Evolutionary conservation across 2,888 invertebrate species (phyloP).

Genomic region (Drosophila borealis): DNA sequence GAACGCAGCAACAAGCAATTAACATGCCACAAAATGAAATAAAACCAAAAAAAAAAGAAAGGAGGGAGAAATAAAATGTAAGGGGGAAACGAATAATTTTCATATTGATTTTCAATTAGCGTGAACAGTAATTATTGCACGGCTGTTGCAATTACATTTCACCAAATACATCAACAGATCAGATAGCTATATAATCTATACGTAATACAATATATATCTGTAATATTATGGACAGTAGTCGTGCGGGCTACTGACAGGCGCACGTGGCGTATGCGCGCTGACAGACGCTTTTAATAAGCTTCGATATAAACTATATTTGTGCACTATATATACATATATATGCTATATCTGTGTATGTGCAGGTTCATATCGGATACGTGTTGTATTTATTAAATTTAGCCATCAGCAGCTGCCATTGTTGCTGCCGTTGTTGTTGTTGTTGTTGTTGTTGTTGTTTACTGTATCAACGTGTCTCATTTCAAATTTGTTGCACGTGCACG

Average conservation of each 20-base stretch:
- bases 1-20: slow-evolving; percentile 7
- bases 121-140: slow-evolving; percentile 55
- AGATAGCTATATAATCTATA: background rate
- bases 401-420: slow-evolving; percentile 54
- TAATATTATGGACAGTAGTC: slow-evolving; percentile 20
- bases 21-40: slow-evolving; percentile 11
- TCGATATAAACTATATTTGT: slow-evolving; percentile 5
- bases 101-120: slow-evolving; percentile 64
- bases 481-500: slow-evolving; percentile 71
- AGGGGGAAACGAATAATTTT: slow-evolving; percentile 12
- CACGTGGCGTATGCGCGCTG: slow-evolving; percentile 49
- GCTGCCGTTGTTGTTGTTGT: no score
- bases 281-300: slow-evolving; percentile 50
- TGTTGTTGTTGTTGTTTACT: slow-evolving; percentile 27
- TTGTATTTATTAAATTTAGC: slow-evolving; percentile 65
- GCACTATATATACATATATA: background rate
- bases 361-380: slow-evolving; percentile 44
- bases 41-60: slow-evolving; percentile 5
- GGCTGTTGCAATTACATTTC: slow-evolving; percentile 38
- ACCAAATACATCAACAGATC: slow-evolving; percentile 44
- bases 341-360: slow-evolving; percentile 1
- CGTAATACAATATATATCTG: slow-evolving; percentile 11
- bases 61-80: no score
- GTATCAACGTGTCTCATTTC: slow-evolving; percentile 66
- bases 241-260: slow-evolving; percentile 11